phyloP scores from a whole-genome alignment of 2,113 vertebrate species.

The Alligator sinensis region DNA sequence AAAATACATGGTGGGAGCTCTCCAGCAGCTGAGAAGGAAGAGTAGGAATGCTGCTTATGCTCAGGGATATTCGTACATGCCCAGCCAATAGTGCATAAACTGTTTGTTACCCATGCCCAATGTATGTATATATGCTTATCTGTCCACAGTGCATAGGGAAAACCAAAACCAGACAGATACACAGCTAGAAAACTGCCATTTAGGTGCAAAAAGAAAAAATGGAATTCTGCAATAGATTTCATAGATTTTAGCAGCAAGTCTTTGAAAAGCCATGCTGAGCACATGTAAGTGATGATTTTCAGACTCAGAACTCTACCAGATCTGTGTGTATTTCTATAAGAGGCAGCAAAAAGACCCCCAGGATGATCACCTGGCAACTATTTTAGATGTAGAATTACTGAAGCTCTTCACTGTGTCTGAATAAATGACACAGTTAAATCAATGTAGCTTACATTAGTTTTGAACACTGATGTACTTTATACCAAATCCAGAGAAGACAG shows the following conservation, averaged over 20 bases:
- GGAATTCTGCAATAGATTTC: not conserved
- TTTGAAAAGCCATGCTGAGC: not conserved
- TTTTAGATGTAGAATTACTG: not conserved
- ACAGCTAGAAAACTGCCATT: too few relatives aligned
- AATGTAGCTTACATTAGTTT: too few relatives aligned
- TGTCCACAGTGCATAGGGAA: too few relatives aligned
- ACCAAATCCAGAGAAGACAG: too few relatives aligned
- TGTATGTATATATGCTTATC: too few relatives aligned
- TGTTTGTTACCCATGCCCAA: too few relatives aligned
- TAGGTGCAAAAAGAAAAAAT: too few relatives aligned
- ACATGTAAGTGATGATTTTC: not conserved
- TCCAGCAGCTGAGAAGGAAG: not conserved
- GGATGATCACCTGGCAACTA: not conserved
- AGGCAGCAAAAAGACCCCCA: not conserved
- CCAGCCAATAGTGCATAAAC: too few relatives aligned
- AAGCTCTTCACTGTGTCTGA: not conserved
- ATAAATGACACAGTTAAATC: too few relatives aligned
- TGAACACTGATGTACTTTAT: too few relatives aligned
- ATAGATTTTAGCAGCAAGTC: not conserved
- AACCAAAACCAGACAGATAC: too few relatives aligned
- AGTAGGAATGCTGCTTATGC: not conserved
- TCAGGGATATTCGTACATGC: too few relatives aligned
- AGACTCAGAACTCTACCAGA: not conserved
- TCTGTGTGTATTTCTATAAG: not conserved
- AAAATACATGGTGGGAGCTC: not conserved